Evolutionary conservation across 2,888 invertebrate species (phyloP).

Genomic region (Geotrupes spiniger): DNA sequence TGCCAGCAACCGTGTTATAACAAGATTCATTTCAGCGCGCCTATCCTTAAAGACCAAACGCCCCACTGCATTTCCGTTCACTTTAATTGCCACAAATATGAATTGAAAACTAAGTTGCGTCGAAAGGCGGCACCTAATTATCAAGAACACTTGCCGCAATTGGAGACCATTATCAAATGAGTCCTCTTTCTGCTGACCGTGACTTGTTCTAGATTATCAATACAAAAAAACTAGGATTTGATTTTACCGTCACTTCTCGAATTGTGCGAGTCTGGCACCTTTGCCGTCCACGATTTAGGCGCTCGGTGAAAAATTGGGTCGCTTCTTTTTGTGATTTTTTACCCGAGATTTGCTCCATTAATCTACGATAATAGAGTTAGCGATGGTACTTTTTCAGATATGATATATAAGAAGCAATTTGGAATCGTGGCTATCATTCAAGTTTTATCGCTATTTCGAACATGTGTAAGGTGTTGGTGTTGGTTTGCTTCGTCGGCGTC

Average conservation of each 20-base stretch:
- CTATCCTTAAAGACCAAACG: constrained; percentile 13
- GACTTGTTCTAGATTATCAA: constrained; percentile 43
- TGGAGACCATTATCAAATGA: constrained; percentile 21
- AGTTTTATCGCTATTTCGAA: constrained; percentile 5
- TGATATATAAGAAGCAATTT: constrained; percentile 20
- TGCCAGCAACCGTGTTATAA: too few relatives aligned
- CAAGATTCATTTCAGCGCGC: constrained; percentile 1
- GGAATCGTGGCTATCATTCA: constrained; percentile 6
- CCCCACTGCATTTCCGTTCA: constrained; percentile 20
- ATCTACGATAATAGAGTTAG: constrained; percentile 40
- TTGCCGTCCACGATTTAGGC: constrained; percentile 26
- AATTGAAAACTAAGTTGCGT: constrained; percentile 9
- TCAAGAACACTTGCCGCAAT: constrained; percentile 18
- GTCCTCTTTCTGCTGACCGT: constrained; percentile 46
- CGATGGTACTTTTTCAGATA: constrained; percentile 26
- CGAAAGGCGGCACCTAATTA: constrained; percentile 20
- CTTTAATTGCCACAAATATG: constrained; percentile 14
- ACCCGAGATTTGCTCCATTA: constrained; percentile 49
- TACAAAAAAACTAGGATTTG: constrained; percentile 20
- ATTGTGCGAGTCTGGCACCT: constrained; percentile 27
- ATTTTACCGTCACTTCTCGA: constrained; percentile 25
- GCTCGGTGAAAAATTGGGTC: constrained; percentile 19
- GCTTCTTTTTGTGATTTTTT: constrained; percentile 35
- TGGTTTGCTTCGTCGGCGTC: constrained; percentile 26
- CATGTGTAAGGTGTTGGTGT: constrained; percentile 40